Percentiles rank a stretch among this genome's conserved stretches.
phyloP scores from a whole-genome alignment of 2,113 vertebrate species.

The Microcebus murinus region DNA sequence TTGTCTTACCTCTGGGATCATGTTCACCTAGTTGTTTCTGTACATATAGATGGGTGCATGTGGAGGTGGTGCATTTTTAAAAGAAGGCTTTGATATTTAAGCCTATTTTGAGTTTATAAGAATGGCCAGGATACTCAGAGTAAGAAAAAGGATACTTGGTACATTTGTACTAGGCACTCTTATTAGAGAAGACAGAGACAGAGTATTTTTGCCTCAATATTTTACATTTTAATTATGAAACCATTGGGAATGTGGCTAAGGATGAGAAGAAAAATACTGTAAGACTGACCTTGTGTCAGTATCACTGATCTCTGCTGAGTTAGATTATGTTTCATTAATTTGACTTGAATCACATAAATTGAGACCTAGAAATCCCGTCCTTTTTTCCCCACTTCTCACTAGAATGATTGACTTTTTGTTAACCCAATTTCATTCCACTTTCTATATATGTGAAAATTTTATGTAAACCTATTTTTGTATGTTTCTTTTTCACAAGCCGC shows the following conservation, averaged over 20 bases:
- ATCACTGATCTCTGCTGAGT: neutral
- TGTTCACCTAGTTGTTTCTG: neutral
- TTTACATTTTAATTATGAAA: constrained; percentile 65
- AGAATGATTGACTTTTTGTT: constrained; percentile 65
- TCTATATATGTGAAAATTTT: constrained; percentile 64
- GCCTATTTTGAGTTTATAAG: constrained; percentile 25
- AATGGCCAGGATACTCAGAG: constrained; percentile 30
- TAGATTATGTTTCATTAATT: constrained; percentile 36
- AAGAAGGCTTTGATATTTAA: constrained; percentile 37
- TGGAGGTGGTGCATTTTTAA: neutral
- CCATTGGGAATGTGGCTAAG: constrained; percentile 15
- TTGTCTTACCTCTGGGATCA: neutral
- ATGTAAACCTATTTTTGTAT: constrained; percentile 63
- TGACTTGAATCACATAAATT: constrained; percentile 27
- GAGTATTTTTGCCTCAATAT: constrained; percentile 41
- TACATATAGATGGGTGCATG: neutral
- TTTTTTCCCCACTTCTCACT: constrained; percentile 34
- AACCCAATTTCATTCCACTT: constrained; percentile 47
- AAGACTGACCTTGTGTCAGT: neutral
- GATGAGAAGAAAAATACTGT: constrained; percentile 41
- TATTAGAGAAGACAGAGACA: constrained; percentile 19
- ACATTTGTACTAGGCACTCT: neutral
- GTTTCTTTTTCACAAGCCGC: constrained; percentile 71
- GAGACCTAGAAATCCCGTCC: constrained; percentile 55
- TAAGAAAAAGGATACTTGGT: constrained; percentile 23